These are phyloP conservation scores for Ophthalmotilapia sp. DNA, from an alignment of 2,113 vertebrate species.

Conservation along the genomic window DNA sequence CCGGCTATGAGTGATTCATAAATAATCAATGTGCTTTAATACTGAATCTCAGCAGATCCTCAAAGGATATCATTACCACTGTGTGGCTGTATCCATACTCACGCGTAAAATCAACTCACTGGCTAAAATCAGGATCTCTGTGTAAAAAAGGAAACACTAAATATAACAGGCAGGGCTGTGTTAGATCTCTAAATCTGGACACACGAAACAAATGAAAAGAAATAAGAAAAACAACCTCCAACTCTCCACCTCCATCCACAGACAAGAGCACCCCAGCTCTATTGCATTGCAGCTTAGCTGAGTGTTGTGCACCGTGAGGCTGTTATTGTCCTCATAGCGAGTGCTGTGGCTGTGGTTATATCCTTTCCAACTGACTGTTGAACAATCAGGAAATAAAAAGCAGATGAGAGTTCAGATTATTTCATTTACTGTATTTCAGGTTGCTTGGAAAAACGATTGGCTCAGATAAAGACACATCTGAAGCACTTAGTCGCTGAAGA, in stretches of 20 bases:
- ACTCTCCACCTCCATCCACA: neutral
- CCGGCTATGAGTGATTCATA: slow-evolving; percentile 3
- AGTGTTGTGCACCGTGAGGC: neutral
- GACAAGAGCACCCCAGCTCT: neutral
- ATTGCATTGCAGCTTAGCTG: neutral
- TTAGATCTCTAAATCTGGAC: neutral
- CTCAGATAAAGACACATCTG: neutral
- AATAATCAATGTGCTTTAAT: slow-evolving; percentile 22
- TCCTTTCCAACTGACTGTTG: neutral
- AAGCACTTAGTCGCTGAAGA: neutral
- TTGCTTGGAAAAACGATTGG: neutral
- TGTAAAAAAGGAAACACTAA: neutral
- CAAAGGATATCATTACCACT: neutral
- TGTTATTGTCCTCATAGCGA: slow-evolving; percentile 9
- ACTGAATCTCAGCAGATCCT: slow-evolving; percentile 21
- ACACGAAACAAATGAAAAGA: neutral
- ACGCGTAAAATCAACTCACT: neutral
- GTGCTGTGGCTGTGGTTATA: slow-evolving; percentile 4
- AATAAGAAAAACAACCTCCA: neutral
- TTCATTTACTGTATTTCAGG: neutral
- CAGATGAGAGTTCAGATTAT: neutral
- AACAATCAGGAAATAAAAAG: neutral
- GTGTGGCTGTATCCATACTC: neutral
- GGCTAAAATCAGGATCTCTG: neutral
- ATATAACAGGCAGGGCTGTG: neutral